Percentiles rank a stretch among this genome's conserved stretches.
Evolutionary conservation across 2,888 invertebrate species (phyloP).

Genomic region (Eledone cirrhosa): DNA sequence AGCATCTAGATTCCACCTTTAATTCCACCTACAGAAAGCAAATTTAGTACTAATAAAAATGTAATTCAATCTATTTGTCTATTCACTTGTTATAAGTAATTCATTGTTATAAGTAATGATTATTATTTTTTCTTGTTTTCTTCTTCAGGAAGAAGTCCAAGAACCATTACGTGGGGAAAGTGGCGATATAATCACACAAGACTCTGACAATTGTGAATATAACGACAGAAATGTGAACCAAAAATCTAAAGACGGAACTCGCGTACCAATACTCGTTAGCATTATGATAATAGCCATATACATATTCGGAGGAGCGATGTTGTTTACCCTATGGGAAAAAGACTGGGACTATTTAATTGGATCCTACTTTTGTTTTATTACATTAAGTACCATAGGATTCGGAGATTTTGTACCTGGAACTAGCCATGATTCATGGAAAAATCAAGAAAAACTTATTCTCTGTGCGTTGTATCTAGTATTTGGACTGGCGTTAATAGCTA

Average conservation of each 20-base stretch:
- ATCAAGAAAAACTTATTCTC: slow-evolving; percentile 59
- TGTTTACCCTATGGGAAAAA: slow-evolving; percentile 89
- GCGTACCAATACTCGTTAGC: slow-evolving; percentile 88
- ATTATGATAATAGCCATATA: slow-evolving; percentile 88
- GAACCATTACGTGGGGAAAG: slow-evolving; percentile 11
- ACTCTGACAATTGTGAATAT: slow-evolving; percentile 1
- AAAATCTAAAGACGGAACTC: slow-evolving; percentile 46
- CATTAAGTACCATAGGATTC: slow-evolving; percentile 67
- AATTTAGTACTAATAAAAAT: no score
- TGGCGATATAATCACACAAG: slow-evolving; percentile 28
- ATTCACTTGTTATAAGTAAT: no score
- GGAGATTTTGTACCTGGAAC: slow-evolving; percentile 67
- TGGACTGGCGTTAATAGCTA: slow-evolving; percentile 68
- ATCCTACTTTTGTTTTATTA: slow-evolving; percentile 69
- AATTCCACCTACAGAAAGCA: no score
- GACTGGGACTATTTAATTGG: slow-evolving; percentile 92
- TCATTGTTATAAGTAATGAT: no score
- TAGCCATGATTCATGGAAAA: slow-evolving; percentile 48
- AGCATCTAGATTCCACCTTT: no score
- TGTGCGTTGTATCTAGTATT: slow-evolving; percentile 66
- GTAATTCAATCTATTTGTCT: no score
- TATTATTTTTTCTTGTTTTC: neutral
- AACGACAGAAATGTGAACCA: slow-evolving; percentile 30
- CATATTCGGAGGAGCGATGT: slow-evolving; percentile 88
- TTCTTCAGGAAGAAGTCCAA: slow-evolving; percentile 15